phyloP scores from a whole-genome alignment of 1,140 invertebrate genomes.

The Brevipalpus yothersi region DNA sequence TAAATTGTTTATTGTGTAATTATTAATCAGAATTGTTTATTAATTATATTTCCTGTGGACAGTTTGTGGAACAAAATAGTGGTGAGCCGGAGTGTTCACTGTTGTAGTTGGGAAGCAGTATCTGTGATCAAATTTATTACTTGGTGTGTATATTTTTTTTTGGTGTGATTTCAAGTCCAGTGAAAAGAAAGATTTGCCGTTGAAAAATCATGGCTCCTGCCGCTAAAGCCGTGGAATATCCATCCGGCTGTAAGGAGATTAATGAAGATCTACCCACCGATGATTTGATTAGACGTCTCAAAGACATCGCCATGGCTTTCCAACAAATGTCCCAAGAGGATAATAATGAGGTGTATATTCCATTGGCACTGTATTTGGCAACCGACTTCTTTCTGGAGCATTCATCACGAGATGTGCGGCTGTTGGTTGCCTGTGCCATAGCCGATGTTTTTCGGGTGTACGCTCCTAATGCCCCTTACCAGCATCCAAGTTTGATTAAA shows the following conservation, averaged over 20 bases:
- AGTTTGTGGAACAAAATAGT: too few species aligned
- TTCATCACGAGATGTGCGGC: conserved; percentile 67
- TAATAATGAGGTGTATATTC: conserved; percentile 76
- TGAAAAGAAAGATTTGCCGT: background rate
- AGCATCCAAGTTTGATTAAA: conserved; percentile 73
- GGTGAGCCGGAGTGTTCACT: too few species aligned
- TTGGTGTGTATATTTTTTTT: too few species aligned
- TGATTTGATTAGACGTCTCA: conserved; percentile 57
- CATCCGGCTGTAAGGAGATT: conserved; percentile 28
- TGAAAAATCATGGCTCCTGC: too few species aligned
- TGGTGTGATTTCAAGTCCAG: too few species aligned
- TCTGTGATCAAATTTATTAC: too few species aligned
- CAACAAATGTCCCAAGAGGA: conserved; percentile 92
- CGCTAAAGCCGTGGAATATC: conserved; percentile 21
- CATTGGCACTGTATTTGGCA: conserved; percentile 52
- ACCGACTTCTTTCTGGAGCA: conserved; percentile 78
- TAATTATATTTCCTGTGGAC: too few species aligned
- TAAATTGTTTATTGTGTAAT: too few species aligned
- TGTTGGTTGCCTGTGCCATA: conserved; percentile 85
- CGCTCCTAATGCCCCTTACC: conserved; percentile 92
- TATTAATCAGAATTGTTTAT: too few species aligned
- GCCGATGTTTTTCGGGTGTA: conserved; percentile 91
- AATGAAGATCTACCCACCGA: conserved; percentile 77
- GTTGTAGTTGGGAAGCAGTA: too few species aligned
- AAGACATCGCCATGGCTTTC: conserved; percentile 45